phyloP scores from a whole-genome alignment of 2,113 vertebrate species.

The Sakesphorus luctuosus region DNA sequence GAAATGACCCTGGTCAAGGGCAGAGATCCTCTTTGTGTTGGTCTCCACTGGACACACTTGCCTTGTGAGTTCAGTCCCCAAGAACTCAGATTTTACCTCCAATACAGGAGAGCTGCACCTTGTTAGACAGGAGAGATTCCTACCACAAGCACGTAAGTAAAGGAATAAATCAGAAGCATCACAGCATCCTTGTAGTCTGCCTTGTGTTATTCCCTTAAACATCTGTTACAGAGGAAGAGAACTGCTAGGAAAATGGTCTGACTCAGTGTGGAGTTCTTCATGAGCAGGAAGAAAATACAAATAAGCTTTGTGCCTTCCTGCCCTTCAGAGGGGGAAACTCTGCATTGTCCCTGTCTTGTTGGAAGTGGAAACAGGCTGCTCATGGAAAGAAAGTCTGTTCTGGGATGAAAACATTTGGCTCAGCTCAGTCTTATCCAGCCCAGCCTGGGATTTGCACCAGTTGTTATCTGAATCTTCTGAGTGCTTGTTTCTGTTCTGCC shows the following conservation, averaged over 20 bases:
- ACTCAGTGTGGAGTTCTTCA: not conserved
- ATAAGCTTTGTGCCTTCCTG: not conserved
- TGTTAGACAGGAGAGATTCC: not conserved
- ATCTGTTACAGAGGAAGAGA: not conserved
- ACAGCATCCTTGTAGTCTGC: not conserved
- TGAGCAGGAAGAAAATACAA: not conserved
- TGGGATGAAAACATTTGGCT: not conserved
- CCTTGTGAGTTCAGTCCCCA: not conserved
- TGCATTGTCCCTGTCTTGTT: not conserved
- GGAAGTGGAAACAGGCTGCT: conserved; percentile 38
- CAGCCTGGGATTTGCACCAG: conserved; percentile 35
- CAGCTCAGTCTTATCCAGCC: not conserved
- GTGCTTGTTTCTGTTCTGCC: not conserved
- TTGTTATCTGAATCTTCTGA: conserved; percentile 19
- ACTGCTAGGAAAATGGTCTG: not conserved
- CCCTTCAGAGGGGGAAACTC: not conserved
- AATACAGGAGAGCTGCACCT: not conserved
- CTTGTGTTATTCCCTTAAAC: not conserved
- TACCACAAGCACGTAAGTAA: not conserved
- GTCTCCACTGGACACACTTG: not conserved
- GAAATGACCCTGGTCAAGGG: not conserved
- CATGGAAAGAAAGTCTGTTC: conserved; percentile 1
- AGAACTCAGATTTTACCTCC: not conserved
- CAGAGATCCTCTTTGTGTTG: not conserved
- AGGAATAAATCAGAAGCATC: not conserved